phyloP scores from a whole-genome alignment of 2,113 vertebrate species.

The Pseudorhombus dupliciocellatus region DNA sequence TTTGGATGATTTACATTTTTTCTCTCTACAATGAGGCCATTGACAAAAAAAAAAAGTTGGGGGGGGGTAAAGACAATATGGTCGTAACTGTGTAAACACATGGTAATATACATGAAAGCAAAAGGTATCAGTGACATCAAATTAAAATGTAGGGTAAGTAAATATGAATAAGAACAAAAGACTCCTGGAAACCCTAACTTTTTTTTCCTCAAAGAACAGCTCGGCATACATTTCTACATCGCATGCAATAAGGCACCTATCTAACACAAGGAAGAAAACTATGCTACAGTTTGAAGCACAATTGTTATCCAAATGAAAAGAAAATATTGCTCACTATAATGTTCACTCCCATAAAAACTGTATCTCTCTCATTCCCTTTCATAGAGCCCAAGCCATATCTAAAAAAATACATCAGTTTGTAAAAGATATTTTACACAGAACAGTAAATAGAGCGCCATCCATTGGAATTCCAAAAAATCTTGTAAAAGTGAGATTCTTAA shows the following conservation, averaged over 20 bases:
- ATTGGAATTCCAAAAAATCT: conserved; percentile 69
- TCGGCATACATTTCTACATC: conserved; percentile 84
- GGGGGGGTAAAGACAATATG: conserved; percentile 75
- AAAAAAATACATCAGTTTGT: conserved; percentile 86
- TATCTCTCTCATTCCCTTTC: conserved; percentile 80
- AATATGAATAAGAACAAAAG: conserved; percentile 80
- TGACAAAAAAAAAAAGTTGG: conserved; percentile 62
- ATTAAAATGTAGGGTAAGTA: conserved; percentile 80
- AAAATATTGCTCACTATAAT: conserved; percentile 77
- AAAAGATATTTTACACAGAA: conserved; percentile 83
- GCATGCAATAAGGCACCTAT: conserved; percentile 89
- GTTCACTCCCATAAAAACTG: conserved; percentile 82
- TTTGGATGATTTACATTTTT: conserved; percentile 79
- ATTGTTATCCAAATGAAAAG: conserved; percentile 74
- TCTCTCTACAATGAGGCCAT: conserved; percentile 79
- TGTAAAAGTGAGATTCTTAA: conserved; percentile 71
- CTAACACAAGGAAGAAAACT: conserved; percentile 86
- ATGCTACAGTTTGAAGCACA: conserved; percentile 84
- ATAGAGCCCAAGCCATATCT: conserved; percentile 81
- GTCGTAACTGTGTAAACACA: conserved; percentile 81
- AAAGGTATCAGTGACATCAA: conserved; percentile 75
- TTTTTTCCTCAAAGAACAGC: conserved; percentile 75
- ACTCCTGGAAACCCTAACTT: conserved; percentile 73
- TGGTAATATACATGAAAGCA: conserved; percentile 81
- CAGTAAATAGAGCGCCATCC: conserved; percentile 78